Percentiles rank a stretch among this genome's conserved stretches.
Evolutionary conservation across 2,888 invertebrate genomes (phyloP).

Genomic region (Auanema sp.): DNA sequence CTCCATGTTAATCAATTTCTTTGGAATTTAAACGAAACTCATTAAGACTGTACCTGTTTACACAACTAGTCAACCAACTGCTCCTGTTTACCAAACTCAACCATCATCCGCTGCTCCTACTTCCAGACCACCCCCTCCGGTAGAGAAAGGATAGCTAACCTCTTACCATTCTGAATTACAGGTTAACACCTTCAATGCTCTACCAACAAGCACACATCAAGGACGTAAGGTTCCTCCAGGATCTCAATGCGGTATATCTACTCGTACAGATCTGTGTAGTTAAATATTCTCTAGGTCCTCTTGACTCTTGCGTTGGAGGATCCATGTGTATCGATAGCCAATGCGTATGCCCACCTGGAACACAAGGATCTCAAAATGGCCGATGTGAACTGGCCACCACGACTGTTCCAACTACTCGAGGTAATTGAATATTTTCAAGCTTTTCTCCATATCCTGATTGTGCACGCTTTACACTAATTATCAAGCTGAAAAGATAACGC

Average conservation of each 20-base stretch:
- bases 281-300: conserved; percentile 46
- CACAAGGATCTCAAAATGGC: conserved; percentile 40
- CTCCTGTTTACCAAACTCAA: conserved; percentile 16
- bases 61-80: conserved; percentile 15
- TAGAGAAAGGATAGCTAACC: conserved; percentile 4
- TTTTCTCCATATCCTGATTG: not conserved
- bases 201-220: conserved; percentile 25
- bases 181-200: conserved; percentile 19
- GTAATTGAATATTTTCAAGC: not conserved
- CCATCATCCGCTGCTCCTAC: conserved; percentile 10
- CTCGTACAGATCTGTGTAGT: not conserved
- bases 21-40: not conserved
- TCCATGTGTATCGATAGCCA: conserved; percentile 56
- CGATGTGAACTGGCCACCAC: conserved; percentile 35
- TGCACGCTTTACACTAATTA: conserved; percentile 1
- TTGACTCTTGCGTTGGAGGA: conserved; percentile 61
- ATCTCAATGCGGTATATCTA: conserved; percentile 43
- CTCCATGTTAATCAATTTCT: not conserved
- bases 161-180: not conserved
- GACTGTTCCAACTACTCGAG: conserved; percentile 11
- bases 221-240: conserved; percentile 50
- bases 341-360: conserved; percentile 62
- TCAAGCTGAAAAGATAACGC: not conserved
- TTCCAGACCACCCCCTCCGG: conserved; percentile 1
- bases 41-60: conserved; percentile 23